Conservation (phyloP, 2,797 vertebrate species). For the Chrosomus eos region DNA sequence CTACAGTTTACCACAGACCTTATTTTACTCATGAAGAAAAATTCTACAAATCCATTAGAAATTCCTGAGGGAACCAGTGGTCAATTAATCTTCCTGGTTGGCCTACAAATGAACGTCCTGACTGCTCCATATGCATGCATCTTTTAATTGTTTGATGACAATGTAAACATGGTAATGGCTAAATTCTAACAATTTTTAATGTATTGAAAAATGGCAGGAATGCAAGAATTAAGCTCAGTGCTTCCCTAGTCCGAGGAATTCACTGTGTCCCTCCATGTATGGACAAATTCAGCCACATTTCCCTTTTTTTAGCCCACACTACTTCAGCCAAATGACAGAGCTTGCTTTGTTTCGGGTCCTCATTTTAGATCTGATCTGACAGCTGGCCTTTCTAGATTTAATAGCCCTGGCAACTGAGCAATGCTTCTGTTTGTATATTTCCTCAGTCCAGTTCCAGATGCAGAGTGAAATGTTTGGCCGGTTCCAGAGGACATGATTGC, state of each 20-base stretch:
- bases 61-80: too few relatives aligned
- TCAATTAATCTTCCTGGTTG: too few relatives aligned
- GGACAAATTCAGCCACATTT: constrained; percentile 24
- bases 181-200: background rate
- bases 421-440: constrained; percentile 34
- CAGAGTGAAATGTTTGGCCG: constrained; percentile 19
- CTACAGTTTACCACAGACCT: background rate
- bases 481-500: constrained; percentile 1
- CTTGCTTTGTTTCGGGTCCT: constrained; percentile 9
- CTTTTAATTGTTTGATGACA: background rate
- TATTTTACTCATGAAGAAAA: too few relatives aligned
- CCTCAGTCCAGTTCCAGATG: constrained; percentile 2
- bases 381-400: constrained; percentile 9
- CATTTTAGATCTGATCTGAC: constrained; percentile 15
- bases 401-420: constrained; percentile 17
- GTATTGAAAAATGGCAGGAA: constrained; percentile 17
- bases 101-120: too few relatives aligned
- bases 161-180: background rate
- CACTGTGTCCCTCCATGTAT: constrained; percentile 32
- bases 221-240: constrained; percentile 19
- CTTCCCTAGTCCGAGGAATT: constrained; percentile 29
- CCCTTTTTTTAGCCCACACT: background rate
- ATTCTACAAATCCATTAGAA: background rate
- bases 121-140: too few relatives aligned
- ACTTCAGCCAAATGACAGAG: constrained; percentile 5